These are phyloP conservation scores for Cephalopachus bancanus DNA, from an alignment of 2,797 vertebrate species.

Conservation along the genomic window DNA sequence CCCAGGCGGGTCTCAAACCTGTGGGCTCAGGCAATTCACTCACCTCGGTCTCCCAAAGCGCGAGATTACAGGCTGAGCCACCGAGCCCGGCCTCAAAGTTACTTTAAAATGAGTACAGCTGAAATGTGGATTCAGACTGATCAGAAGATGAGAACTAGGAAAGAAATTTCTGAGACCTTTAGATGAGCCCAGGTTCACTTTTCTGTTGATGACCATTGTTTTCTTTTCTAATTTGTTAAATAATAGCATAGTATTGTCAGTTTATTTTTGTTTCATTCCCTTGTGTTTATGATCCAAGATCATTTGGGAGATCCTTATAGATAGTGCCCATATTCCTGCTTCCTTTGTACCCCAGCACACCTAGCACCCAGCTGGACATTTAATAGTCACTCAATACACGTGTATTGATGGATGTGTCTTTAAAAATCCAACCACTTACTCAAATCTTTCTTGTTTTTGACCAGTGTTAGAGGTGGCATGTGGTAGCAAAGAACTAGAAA, in stretches of 20 bases:
- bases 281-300: background rate
- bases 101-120: background rate
- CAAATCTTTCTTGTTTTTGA: background rate
- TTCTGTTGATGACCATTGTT: background rate
- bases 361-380: background rate
- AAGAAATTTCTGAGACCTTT: background rate
- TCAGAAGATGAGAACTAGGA: background rate
- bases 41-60: too few relatives aligned
- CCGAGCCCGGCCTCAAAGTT: background rate
- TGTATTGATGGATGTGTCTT: background rate
- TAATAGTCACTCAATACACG: rapidly evolving
- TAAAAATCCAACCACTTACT: background rate
- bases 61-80: too few relatives aligned
- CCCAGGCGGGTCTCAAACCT: too few relatives aligned
- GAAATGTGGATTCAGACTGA: background rate
- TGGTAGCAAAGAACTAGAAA: background rate
- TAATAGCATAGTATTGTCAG: background rate
- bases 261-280: background rate
- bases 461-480: background rate
- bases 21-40: too few relatives aligned
- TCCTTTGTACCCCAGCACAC: background rate
- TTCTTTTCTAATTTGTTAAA: constrained; percentile 3
- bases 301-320: background rate
- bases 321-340: background rate
- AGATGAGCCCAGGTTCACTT: background rate